Percentiles rank a stretch among this genome's conserved stretches.
Evolutionary conservation across 2,888 invertebrate species (phyloP).

Genomic region (Heteromyza rotundicornis): DNA sequence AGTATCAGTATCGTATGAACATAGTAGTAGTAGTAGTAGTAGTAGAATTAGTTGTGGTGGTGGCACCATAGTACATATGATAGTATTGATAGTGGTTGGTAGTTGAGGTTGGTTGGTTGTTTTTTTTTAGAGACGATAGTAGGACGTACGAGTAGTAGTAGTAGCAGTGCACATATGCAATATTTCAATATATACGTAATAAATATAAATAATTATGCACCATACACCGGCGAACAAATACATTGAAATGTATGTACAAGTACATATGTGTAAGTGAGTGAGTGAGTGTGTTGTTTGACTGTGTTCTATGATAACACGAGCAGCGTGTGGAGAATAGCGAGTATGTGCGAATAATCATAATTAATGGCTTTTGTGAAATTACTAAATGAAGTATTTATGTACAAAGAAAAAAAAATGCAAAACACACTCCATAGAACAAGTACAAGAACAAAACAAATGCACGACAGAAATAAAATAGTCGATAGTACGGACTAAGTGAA

Average conservation of each 20-base stretch:
- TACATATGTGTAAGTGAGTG: background rate
- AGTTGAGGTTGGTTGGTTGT: background rate
- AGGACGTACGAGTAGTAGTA: constrained; percentile 15
- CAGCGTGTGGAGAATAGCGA: too few species aligned
- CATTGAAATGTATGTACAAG: background rate
- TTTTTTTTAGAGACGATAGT: background rate
- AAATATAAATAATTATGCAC: background rate
- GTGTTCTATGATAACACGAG: too few species aligned
- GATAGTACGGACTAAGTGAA: too few species aligned
- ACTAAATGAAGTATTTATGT: too few species aligned
- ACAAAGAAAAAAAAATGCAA: too few species aligned
- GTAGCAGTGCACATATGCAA: constrained; percentile 9
- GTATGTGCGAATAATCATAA: too few species aligned
- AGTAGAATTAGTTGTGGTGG: constrained; percentile 14
- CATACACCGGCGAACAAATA: background rate
- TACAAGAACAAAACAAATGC: too few species aligned
- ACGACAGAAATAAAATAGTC: too few species aligned
- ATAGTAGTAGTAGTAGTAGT: constrained; percentile 14
- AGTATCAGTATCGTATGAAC: constrained; percentile 16
- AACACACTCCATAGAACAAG: too few species aligned
- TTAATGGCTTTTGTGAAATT: too few species aligned
- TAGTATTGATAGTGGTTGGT: constrained; percentile 16
- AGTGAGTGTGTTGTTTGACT: too few species aligned
- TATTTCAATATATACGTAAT: constrained; percentile 4
- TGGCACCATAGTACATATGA: constrained; percentile 18